Percentiles rank a stretch among this genome's conserved stretches.
Evolutionary conservation across 2,797 vertebrate genomes (phyloP).

Genomic region (Enteromius mattozi): DNA sequence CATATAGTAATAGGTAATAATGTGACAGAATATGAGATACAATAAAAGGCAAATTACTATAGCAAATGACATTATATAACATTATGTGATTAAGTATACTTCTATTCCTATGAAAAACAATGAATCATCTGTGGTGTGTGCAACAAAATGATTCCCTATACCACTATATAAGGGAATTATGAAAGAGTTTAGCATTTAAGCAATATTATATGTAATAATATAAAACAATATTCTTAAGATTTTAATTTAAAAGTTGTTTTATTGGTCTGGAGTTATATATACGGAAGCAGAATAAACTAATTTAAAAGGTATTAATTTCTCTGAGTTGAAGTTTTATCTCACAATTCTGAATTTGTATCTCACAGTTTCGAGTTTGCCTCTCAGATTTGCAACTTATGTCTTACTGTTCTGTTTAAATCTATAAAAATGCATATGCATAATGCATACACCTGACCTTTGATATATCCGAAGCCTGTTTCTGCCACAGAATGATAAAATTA

Average conservation of each 20-base stretch:
- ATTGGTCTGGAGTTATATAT: neutral
- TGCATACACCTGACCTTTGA: neutral
- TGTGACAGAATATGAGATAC: constrained; percentile 3
- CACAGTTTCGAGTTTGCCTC: neutral
- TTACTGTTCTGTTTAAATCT: neutral
- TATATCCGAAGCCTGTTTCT: neutral
- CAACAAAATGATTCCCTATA: neutral
- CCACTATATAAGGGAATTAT: neutral
- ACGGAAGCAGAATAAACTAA: neutral
- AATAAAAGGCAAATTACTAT: neutral
- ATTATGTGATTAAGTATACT: neutral
- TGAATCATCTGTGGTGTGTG: neutral
- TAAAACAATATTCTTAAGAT: neutral
- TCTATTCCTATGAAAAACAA: neutral
- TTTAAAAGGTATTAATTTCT: neutral
- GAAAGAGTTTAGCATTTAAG: neutral
- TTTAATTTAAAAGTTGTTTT: neutral
- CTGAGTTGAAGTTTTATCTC: neutral
- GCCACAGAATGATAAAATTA: neutral
- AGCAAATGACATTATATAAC: neutral
- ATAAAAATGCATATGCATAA: neutral
- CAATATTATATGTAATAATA: neutral
- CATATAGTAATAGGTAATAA: neutral
- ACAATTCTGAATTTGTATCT: neutral
- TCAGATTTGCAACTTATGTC: neutral